Evolutionary conservation across 2,113 vertebrate genomes (phyloP).

Genomic region (Rostratula benghalensis): DNA sequence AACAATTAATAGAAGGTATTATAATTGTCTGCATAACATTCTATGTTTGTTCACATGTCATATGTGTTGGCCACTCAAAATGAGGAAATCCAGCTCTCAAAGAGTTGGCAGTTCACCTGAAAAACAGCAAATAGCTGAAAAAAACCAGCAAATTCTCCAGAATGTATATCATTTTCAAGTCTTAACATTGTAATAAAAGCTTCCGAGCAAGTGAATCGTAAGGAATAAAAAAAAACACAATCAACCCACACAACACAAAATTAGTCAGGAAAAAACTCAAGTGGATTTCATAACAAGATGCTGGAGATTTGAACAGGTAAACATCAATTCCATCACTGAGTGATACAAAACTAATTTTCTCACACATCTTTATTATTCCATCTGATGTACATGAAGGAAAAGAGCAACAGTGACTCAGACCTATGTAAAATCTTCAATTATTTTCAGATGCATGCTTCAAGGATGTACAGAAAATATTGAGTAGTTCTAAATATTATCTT

Average conservation of each 20-base stretch:
- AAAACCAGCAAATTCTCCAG: too few relatives aligned
- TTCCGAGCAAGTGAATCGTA: background rate
- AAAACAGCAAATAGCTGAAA: background rate
- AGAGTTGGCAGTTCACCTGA: background rate
- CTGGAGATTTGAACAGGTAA: background rate
- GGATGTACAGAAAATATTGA: background rate
- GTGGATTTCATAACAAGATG: background rate
- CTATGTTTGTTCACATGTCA: background rate
- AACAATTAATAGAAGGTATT: background rate
- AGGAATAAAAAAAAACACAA: background rate
- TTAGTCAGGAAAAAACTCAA: background rate
- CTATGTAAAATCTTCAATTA: background rate
- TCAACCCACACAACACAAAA: background rate
- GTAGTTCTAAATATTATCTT: background rate
- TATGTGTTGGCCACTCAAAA: background rate
- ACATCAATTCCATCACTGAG: background rate
- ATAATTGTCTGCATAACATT: background rate
- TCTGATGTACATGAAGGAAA: background rate
- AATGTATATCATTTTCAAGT: background rate
- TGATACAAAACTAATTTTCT: background rate
- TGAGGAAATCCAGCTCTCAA: background rate
- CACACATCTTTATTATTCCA: accelerated
- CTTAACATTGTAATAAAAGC: background rate
- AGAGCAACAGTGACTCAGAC: background rate
- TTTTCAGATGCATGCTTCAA: background rate